Percentiles rank a stretch among this genome's conserved stretches.
phyloP scores from a whole-genome alignment of 1,140 invertebrate species.

The Anadara kagoshimensis region DNA sequence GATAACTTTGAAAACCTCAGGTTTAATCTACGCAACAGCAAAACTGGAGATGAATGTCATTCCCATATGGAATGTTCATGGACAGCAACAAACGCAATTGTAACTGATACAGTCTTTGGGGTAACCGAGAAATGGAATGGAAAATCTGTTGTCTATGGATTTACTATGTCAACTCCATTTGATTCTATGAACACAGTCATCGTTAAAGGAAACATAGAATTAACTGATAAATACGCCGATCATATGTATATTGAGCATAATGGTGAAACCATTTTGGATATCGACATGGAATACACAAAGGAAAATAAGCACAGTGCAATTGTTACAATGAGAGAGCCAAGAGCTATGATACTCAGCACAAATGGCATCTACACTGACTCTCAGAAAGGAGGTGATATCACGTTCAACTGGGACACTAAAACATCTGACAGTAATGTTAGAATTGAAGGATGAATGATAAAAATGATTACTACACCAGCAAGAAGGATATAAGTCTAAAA shows the following conservation, averaged over 20 bases:
- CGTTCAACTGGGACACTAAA: conserved; percentile 52
- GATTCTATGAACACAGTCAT: conserved; percentile 10
- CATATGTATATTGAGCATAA: conserved; percentile 34
- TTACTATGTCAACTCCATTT: conserved; percentile 50
- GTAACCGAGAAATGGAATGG: conserved; percentile 27
- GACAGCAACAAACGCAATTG: conserved; percentile 30
- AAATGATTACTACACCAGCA: conserved; percentile 2
- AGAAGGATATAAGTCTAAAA: conserved; percentile 13
- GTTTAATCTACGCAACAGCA: conserved; percentile 28
- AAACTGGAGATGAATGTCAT: conserved; percentile 27
- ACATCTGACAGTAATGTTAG: conserved; percentile 37
- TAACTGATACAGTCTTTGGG: conserved; percentile 29
- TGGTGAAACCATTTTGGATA: conserved; percentile 45
- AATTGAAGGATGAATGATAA: conserved; percentile 16
- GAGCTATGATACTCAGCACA: conserved; percentile 32
- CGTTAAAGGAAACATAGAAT: conserved; percentile 21
- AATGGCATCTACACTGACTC: conserved; percentile 3
- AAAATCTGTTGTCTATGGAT: conserved; percentile 19
- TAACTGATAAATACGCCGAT: conserved; percentile 20
- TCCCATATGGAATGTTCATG: conserved; percentile 36
- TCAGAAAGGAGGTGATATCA: conserved; percentile 16
- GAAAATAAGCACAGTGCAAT: conserved; percentile 45
- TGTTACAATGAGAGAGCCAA: conserved; percentile 39
- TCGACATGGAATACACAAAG: conserved; percentile 47
- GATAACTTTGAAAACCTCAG: conserved; percentile 31